Percentiles rank a stretch among this genome's conserved stretches.
Evolutionary conservation across 2,888 invertebrate genomes (phyloP).

Genomic region (Drosophila tanythrix): DNA sequence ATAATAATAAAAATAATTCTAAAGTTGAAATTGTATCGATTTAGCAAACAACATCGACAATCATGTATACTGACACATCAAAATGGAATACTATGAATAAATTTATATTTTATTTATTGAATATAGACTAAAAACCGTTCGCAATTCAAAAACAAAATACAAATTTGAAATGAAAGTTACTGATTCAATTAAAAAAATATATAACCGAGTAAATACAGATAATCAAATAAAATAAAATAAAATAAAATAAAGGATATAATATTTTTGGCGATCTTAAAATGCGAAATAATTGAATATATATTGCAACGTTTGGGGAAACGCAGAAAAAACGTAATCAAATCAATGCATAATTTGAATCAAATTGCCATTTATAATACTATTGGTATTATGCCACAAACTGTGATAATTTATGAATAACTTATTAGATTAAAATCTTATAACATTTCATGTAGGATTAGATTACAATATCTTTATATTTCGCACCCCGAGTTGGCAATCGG

Average conservation of each 20-base stretch:
- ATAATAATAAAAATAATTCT: neutral
- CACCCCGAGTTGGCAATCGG: neutral
- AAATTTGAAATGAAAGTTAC: neutral
- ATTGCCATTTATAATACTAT: neutral
- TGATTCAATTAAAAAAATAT: neutral
- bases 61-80: neutral
- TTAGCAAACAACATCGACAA: neutral
- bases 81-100: neutral
- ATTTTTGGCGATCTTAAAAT: neutral
- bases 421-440: constrained; percentile 1
- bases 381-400: neutral
- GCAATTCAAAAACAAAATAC: neutral
- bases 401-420: neutral
- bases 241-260: neutral
- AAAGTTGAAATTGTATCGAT: neutral
- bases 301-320: neutral
- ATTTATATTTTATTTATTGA: neutral
- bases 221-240: neutral
- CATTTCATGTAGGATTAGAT: neutral
- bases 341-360: neutral
- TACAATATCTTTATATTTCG: neutral
- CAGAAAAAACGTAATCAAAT: neutral
- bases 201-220: neutral
- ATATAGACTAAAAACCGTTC: neutral
- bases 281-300: neutral